These are phyloP conservation scores for Noctua fimbriata DNA, from an alignment of 2,888 invertebrate genomes.

Conservation along the genomic window DNA sequence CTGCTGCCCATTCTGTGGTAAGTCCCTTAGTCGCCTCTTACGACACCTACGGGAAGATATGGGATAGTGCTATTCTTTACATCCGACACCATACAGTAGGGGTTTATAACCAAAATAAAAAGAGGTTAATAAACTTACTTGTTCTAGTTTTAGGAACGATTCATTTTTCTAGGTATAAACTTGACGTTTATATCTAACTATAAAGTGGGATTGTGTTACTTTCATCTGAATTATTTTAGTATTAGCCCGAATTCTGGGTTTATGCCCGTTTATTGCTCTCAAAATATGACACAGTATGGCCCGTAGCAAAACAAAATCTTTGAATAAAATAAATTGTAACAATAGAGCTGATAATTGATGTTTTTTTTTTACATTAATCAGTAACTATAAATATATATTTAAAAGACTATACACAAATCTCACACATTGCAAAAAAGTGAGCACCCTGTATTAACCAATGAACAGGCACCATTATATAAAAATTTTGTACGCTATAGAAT, in stretches of 20 bases:
- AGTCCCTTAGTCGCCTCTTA: too few species aligned
- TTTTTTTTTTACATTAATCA: neutral
- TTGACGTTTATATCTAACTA: neutral
- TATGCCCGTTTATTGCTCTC: neutral
- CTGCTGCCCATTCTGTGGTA: too few species aligned
- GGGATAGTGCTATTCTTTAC: too few species aligned
- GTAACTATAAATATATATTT: too few species aligned
- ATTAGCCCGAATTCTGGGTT: neutral
- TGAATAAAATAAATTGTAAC: neutral
- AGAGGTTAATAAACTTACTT: neutral
- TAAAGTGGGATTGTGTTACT: neutral
- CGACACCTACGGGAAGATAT: too few species aligned
- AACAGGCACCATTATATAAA: conserved; percentile 12
- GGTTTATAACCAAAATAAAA: too few species aligned
- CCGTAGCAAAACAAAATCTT: neutral
- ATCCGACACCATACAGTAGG: too few species aligned
- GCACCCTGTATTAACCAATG: neutral
- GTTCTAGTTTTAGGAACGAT: neutral
- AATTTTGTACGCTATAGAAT: conserved; percentile 33
- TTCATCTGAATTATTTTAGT: neutral
- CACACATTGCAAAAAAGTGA: neutral
- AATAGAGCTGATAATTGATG: neutral
- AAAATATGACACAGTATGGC: neutral
- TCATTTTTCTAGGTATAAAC: neutral
- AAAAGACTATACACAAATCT: neutral